Conservation (phyloP, 2,888 invertebrate species). For the Aleiodes testaceus region DNA sequence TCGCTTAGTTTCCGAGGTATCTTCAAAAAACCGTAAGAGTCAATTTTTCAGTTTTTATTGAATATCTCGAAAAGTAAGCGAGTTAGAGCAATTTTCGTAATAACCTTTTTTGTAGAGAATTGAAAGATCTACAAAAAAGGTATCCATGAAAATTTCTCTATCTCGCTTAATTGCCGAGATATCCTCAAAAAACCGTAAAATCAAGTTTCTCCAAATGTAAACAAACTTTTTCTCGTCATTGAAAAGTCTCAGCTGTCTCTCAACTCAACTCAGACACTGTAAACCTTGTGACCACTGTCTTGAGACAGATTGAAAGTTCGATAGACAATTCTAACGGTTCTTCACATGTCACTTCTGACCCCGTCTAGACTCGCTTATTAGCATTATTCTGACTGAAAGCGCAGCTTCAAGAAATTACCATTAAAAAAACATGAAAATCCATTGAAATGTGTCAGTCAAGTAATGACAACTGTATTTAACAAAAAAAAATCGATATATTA, state of each 20-base stretch:
- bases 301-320: conserved; percentile 37
- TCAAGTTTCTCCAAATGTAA: no score
- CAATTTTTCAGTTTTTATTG: no score
- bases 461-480: neutral
- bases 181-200: no score
- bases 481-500: neutral
- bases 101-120: no score
- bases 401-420: neutral
- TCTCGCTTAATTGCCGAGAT: no score
- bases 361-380: conserved; percentile 19
- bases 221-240: neutral
- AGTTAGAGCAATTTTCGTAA: no score
- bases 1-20: no score
- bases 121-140: no score
- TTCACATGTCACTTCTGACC: conserved; percentile 31
- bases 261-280: neutral
- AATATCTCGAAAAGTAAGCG: no score
- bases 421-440: neutral
- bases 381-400: neutral
- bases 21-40: no score
- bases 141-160: no score
- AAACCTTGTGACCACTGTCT: neutral
- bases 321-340: conserved; percentile 30
- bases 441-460: no score
- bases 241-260: conserved; percentile 9